Evolutionary conservation across 1,140 invertebrate genomes (phyloP).

Genomic region (Zeugodacus cucurbitae): DNA sequence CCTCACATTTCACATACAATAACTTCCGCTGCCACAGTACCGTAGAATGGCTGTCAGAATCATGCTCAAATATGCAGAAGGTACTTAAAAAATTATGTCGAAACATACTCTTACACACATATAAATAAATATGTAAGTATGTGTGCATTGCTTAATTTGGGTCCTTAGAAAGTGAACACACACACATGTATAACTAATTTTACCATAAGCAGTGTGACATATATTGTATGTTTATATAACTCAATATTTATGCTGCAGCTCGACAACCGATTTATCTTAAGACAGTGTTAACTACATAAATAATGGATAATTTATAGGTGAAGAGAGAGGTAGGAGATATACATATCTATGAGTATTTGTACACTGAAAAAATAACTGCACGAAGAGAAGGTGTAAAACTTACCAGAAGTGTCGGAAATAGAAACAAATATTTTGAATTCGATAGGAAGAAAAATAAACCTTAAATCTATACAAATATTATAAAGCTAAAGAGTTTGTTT

Average conservation of each 20-base stretch:
- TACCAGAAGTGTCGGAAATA: too few species aligned
- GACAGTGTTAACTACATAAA: not conserved
- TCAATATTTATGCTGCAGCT: not conserved
- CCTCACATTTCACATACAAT: not conserved
- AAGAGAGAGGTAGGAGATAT: not conserved
- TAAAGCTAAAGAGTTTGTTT: too few species aligned
- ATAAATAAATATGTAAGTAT: not conserved
- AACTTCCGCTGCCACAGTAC: not conserved
- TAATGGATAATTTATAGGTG: not conserved
- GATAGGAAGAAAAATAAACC: too few species aligned
- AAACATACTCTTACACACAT: not conserved
- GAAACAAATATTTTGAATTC: too few species aligned
- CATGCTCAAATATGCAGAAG: not conserved
- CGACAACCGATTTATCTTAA: not conserved
- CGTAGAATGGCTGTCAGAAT: not conserved
- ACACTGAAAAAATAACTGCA: too few species aligned
- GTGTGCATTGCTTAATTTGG: not conserved
- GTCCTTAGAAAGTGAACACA: not conserved
- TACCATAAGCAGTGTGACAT: not conserved
- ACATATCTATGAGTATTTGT: too few species aligned
- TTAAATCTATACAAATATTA: too few species aligned
- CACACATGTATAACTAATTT: not conserved
- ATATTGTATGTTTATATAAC: not conserved
- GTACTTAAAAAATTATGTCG: not conserved
- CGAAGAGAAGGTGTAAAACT: too few species aligned